Conservation (phyloP, 2,888 invertebrate species). For the Catocala sponsa region DNA sequence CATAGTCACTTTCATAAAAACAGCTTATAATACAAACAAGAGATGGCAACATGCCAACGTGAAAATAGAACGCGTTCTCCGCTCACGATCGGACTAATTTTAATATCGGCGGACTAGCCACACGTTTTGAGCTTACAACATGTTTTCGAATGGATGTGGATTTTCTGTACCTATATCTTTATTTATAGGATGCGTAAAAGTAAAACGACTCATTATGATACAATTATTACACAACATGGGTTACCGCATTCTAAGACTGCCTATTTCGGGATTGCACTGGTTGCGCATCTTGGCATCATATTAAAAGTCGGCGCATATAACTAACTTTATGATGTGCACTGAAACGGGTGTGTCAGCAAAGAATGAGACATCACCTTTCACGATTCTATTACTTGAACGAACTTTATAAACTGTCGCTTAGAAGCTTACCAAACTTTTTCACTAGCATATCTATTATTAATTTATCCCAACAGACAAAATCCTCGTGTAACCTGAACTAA, state of each 20-base stretch:
- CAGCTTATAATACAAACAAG: constrained; percentile 88
- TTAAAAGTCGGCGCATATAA: neutral
- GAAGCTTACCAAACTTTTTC: constrained; percentile 1
- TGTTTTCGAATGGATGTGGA: constrained; percentile 59
- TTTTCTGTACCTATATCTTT: constrained; percentile 29
- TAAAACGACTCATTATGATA: constrained; percentile 18
- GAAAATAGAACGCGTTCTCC: constrained; percentile 83
- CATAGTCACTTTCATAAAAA: constrained; percentile 88
- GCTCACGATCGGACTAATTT: constrained; percentile 85
- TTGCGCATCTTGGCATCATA: neutral
- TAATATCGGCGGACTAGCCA: constrained; percentile 77
- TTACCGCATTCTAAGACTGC: neutral
- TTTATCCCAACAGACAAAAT: neutral
- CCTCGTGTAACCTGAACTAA: constrained; percentile 1
- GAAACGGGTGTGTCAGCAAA: too few relatives aligned
- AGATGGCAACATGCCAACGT: constrained; percentile 83
- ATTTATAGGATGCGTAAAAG: constrained; percentile 26
- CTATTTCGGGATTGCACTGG: constrained; percentile 1
- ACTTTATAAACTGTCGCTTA: neutral
- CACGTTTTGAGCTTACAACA: constrained; percentile 71
- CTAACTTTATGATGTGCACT: too few relatives aligned
- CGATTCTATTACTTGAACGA: too few relatives aligned
- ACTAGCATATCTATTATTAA: neutral
- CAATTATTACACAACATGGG: constrained; percentile 14
- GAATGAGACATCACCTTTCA: too few relatives aligned